A percentile compares a stretch with the other conserved stretches of the same genome.
Conservation (phyloP, 1,140 invertebrate genomes). For the Drosophila willistoni region DNA sequence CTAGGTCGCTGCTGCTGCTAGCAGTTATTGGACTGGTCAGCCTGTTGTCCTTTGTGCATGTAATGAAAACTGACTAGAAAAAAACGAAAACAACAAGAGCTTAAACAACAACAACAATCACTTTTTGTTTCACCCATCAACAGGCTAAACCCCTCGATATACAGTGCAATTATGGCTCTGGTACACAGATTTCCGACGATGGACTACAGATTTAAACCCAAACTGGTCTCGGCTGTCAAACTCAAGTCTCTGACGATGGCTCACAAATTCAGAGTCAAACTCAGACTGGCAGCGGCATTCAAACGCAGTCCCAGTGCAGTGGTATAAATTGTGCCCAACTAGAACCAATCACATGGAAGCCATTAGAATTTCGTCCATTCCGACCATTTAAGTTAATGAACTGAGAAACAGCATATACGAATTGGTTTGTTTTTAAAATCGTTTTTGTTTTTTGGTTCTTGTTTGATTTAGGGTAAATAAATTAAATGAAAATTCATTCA, state of each 20-base stretch:
- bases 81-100: neutral
- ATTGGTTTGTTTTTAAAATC: too few relatives aligned
- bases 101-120: neutral
- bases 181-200: constrained; percentile 41
- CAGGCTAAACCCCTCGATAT: constrained; percentile 44
- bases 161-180: constrained; percentile 39
- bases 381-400: neutral
- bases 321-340: constrained; percentile 37
- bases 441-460: too few relatives aligned
- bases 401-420: neutral
- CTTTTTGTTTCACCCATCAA: neutral
- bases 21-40: constrained; percentile 1
- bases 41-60: constrained; percentile 34
- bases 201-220: constrained; percentile 62
- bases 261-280: constrained; percentile 56
- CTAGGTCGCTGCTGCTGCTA: neutral
- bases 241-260: constrained; percentile 55
- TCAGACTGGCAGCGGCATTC: constrained; percentile 46
- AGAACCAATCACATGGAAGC: constrained; percentile 19
- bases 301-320: constrained; percentile 62
- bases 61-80: constrained; percentile 38
- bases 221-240: constrained; percentile 63
- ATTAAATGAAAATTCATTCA: neutral
- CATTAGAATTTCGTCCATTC: constrained; percentile 23
- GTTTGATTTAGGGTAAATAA: neutral